A percentile compares a stretch with the other conserved stretches of the same genome.
Evolutionary conservation across 2,113 vertebrate genomes (phyloP).

Genomic region (Corythaeola cristata): DNA sequence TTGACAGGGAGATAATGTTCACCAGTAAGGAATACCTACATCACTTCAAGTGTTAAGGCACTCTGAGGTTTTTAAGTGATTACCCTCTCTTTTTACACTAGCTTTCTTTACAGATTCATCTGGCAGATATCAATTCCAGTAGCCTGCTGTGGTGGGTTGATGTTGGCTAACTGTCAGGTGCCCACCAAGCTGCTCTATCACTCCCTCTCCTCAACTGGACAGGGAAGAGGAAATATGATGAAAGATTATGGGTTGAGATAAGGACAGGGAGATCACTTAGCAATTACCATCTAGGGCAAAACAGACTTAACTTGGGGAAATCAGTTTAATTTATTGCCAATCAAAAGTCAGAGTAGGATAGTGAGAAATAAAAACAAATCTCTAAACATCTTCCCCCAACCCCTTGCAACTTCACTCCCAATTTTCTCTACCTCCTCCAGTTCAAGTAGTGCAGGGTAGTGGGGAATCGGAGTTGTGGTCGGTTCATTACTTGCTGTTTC

Average conservation of each 20-base stretch:
- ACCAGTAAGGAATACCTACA: neutral
- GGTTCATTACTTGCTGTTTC: neutral
- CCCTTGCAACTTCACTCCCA: neutral
- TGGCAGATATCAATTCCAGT: neutral
- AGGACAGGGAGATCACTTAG: too few relatives aligned
- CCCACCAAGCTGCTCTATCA: neutral
- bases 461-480: neutral
- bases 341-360: too few relatives aligned
- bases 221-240: neutral
- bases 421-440: neutral
- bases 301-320: too few relatives aligned
- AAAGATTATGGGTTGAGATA: too few relatives aligned
- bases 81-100: neutral
- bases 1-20: neutral
- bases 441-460: rapidly evolving
- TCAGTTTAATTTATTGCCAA: too few relatives aligned
- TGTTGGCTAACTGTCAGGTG: neutral
- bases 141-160: neutral
- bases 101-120: neutral
- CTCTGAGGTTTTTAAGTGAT: neutral
- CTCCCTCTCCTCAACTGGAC: neutral
- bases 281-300: too few relatives aligned
- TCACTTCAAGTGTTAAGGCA: neutral
- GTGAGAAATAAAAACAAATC: neutral
- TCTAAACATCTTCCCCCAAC: neutral